These are phyloP conservation scores for Leptopilina boulardi DNA, from an alignment of 1,140 invertebrate genomes.

Conservation along the genomic window DNA sequence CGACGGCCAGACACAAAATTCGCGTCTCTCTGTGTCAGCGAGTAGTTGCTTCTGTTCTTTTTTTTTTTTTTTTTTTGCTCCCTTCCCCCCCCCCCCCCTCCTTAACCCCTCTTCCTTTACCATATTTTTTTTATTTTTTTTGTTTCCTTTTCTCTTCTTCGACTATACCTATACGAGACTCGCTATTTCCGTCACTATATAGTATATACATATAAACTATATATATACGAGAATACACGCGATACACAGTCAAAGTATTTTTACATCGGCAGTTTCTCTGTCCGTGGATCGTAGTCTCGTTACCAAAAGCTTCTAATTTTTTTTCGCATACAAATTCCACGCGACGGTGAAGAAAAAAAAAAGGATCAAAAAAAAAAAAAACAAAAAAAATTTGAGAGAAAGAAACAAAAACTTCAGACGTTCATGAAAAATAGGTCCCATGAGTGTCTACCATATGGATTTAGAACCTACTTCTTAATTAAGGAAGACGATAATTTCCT, in stretches of 20 bases:
- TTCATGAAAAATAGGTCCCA: constrained; percentile 18
- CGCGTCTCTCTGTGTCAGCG: constrained; percentile 40
- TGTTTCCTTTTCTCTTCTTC: constrained; percentile 39
- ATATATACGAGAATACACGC: constrained; percentile 61
- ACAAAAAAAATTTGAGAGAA: too few species aligned
- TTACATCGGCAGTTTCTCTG: constrained; percentile 54
- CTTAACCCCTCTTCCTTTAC: background rate
- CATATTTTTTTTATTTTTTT: constrained; percentile 6
- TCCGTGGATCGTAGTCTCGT: constrained; percentile 49
- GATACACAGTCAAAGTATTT: constrained; percentile 63
- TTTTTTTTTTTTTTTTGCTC: background rate
- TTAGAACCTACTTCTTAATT: constrained; percentile 30
- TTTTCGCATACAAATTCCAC: constrained; percentile 36
- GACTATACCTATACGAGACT: constrained; percentile 46
- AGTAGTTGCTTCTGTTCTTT: constrained; percentile 17
- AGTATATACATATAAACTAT: too few species aligned
- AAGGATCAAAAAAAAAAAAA: background rate
- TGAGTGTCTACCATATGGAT: constrained; percentile 20
- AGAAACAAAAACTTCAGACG: background rate
- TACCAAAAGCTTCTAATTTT: constrained; percentile 46
- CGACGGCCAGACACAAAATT: constrained; percentile 57
- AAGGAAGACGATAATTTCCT: constrained; percentile 26
- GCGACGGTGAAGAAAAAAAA: background rate
- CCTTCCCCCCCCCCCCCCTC: constrained; percentile 41
- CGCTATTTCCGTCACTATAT: constrained; percentile 64